Evolutionary conservation across 2,888 invertebrate genomes (phyloP), one percentile per base, ranked within the genome.

Genomic region (Cancer borealis): DNA sequence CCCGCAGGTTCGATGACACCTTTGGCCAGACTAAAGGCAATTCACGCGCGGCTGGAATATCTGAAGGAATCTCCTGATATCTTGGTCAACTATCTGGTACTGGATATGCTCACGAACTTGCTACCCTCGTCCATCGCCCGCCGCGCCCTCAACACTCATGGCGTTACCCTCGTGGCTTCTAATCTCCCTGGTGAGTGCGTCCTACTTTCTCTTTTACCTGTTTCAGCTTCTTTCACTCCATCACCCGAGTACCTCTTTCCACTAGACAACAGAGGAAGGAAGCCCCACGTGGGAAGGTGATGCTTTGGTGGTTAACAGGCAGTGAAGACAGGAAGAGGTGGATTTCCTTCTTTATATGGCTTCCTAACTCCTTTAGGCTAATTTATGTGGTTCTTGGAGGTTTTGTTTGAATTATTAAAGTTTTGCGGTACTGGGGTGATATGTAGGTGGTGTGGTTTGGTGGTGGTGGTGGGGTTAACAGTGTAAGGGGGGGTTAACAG

Each of bases 11-110:
- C 30, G 60, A 93, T 93, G 93, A 10, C 92, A 47, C 88, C 66
- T 21, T 14, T 45, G 21, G 30, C n/a, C 8, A 87, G 94, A 21
- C 79, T 92, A 3, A 17, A 30, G 73, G 47, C 88, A 4, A 88
- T 94, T 4, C 94, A 88, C 21, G 49, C 5, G 0, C 94, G 94
- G 12, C 45, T 94, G 47, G 73, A 92, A 8, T 26, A 26, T 3
- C 79, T 94, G 0, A 94, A 94, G 94, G 21, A 30, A n/a, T 94
- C 94, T 17, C 94, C 94, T 3, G 94, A 94, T 39, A 91, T 94
- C 10, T 17, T 91, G 91, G 94, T 92, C 46, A 94, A 94, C 66
- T 94, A 92, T 46, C 1, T 91, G 14, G 92, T 90, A 3, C 91
- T 94, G 2, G 88, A 91, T 49, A 84, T 94, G 6, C 47, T 94